phyloP scores from a whole-genome alignment of 2,888 invertebrate genomes.

The Aphidoletes aphidimyza region DNA sequence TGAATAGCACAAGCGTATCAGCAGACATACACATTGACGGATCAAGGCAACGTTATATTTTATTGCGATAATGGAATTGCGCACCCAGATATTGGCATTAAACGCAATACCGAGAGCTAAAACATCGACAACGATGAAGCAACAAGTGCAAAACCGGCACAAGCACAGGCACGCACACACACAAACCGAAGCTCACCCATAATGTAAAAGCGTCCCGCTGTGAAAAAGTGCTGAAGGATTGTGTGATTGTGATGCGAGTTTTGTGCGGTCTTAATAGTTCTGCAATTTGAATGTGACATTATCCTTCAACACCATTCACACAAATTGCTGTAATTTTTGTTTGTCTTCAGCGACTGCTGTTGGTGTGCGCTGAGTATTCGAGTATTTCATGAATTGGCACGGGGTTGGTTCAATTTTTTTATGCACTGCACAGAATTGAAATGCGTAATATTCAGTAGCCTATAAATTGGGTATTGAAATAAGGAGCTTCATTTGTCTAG shows the following conservation, averaged over 20 bases:
- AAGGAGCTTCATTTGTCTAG: slow-evolving; percentile 37
- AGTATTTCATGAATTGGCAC: neutral
- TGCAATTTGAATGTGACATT: slow-evolving; percentile 38
- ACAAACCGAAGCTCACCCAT: no score
- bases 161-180: neutral
- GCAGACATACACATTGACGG: neutral
- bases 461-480: slow-evolving; percentile 39
- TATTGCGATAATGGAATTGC: neutral
- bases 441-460: neutral
- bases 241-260: neutral
- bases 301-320: slow-evolving; percentile 42
- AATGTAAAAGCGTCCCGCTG: no score
- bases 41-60: slow-evolving; percentile 9
- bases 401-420: neutral
- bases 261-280: neutral
- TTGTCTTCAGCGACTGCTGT: neutral
- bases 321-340: slow-evolving; percentile 18
- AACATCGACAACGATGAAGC: neutral
- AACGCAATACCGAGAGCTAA: neutral
- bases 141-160: slow-evolving; percentile 46
- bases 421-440: neutral
- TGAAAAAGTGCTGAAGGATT: neutral
- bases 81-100: slow-evolving; percentile 16
- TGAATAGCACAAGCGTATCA: no score
- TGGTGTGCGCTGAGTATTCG: neutral